phyloP scores from a whole-genome alignment of 1,140 invertebrate species.

The Brachionus sp. region DNA sequence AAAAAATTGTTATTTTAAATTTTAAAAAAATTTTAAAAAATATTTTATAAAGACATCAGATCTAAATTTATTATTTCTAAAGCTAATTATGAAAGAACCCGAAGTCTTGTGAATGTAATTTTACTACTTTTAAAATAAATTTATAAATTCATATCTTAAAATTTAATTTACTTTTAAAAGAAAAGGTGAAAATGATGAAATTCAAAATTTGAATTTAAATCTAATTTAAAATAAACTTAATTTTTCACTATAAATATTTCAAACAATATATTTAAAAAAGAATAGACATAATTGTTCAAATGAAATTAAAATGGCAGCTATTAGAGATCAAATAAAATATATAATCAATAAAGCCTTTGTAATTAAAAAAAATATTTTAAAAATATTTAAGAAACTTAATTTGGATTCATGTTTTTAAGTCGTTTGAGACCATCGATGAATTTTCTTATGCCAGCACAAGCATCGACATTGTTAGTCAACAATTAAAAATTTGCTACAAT shows the following conservation, averaged over 20 bases:
- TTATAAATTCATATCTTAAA: too few relatives aligned
- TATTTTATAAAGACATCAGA: too few relatives aligned
- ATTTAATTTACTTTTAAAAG: too few relatives aligned
- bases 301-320: slow-evolving; percentile 7
- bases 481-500: slow-evolving; percentile 16
- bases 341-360: slow-evolving; percentile 31
- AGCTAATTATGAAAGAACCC: too few relatives aligned
- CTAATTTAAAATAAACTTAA: not conserved
- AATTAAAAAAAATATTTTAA: not conserved
- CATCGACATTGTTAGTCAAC: not conserved
- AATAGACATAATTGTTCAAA: not conserved
- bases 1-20: too few relatives aligned
- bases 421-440: slow-evolving; percentile 28
- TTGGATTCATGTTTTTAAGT: not conserved
- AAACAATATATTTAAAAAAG: not conserved
- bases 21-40: too few relatives aligned
- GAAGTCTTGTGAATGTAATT: too few relatives aligned
- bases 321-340: not conserved
- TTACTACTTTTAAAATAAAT: too few relatives aligned
- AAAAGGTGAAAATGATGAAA: too few relatives aligned
- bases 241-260: not conserved
- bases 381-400: not conserved
- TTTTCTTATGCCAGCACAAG: not conserved
- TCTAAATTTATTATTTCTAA: too few relatives aligned
- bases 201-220: not conserved